Evolutionary conservation across 1,140 invertebrate species (phyloP).

Genomic region (Paracyclopina nana): DNA sequence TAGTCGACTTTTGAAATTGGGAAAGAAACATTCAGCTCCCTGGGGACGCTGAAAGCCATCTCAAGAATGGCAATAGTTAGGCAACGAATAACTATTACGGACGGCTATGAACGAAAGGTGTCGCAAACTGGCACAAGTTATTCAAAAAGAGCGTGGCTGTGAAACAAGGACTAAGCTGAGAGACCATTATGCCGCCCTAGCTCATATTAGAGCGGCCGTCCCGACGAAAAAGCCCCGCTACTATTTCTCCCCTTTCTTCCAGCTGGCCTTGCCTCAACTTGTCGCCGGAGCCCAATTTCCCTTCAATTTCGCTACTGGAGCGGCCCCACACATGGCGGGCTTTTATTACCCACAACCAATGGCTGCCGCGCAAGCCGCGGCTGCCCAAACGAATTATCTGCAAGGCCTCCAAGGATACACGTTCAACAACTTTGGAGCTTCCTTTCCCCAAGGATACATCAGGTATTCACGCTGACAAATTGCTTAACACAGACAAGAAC

Average conservation of each 20-base stretch:
- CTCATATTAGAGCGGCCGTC: not conserved
- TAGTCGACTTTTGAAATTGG: no score
- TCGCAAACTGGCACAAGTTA: no score
- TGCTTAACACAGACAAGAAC: no score
- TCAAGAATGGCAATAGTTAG: no score
- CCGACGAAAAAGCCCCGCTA: not conserved
- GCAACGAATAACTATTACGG: no score
- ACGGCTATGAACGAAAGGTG: no score
- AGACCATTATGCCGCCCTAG: not conserved
- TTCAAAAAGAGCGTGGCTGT: not conserved
- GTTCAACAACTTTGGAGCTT: not conserved
- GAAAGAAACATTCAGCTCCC: no score
- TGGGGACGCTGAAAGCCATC: no score
- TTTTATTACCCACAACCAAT: constrained; percentile 10
- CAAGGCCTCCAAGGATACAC: constrained; percentile 4
- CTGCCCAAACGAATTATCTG: constrained; percentile 1
- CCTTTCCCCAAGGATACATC: constrained; percentile 4
- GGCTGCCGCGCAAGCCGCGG: not conserved
- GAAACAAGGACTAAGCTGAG: not conserved
- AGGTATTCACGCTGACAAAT: not conserved
- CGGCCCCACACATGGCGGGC: constrained; percentile 4
- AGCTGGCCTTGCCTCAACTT: constrained; percentile 5
- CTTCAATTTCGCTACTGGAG: not conserved
- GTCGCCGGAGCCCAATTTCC: not conserved
- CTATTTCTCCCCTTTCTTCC: not conserved